Evolutionary conservation across 2,888 invertebrate species (phyloP), one percentile per base, ranked within the genome.

Genomic region (Chrysotoxum bicinctum): DNA sequence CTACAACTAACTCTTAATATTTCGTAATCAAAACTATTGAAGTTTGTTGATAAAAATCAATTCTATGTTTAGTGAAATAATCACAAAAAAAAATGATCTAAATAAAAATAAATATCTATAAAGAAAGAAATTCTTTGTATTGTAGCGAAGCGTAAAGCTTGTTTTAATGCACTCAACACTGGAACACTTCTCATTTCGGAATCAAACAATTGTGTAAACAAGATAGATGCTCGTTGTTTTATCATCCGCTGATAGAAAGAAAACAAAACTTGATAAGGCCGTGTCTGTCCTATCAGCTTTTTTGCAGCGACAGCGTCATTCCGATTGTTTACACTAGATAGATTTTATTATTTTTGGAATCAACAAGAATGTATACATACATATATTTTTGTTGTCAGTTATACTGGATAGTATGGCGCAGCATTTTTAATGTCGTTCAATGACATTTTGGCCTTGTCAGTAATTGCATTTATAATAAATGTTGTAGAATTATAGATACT

Each of bases 361-460:
- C 45, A 54, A 10, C 26, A 64, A 32, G 9, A 45, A 70, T 77
- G 64, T 43, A 68, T 3, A 12, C 14, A n/a, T n/a, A 23, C 2
- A n/a, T 8, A 23, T 50, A 26, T 40, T 30, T n/a, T 32, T 58
- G 37, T 64, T 50, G 66, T 72, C 68, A 72, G 26, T 37, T 56
- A 56, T 40, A 56, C 62, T 74, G 56, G 48, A 60, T 74, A 32
- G 19, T 64, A 64, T 74, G 73, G 73, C 73, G 60, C 73, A 64
- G 73, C 52, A 16, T 19, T 77, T 58, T 43, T 30, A 52, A 62
- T 58, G 48, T 14, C 52, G 83, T 73, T 83, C 83, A 78, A 70
- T 74, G 83, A 78, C 83, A 73, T 74, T 64, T 43, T 8, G 58
- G 62, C 73, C 78, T 83, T 78, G 73, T 37, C 21, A 35, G 21